Base-by-base conservation (phyloP, 1,140 invertebrate species). In the Drusus annulatus region DNA sequence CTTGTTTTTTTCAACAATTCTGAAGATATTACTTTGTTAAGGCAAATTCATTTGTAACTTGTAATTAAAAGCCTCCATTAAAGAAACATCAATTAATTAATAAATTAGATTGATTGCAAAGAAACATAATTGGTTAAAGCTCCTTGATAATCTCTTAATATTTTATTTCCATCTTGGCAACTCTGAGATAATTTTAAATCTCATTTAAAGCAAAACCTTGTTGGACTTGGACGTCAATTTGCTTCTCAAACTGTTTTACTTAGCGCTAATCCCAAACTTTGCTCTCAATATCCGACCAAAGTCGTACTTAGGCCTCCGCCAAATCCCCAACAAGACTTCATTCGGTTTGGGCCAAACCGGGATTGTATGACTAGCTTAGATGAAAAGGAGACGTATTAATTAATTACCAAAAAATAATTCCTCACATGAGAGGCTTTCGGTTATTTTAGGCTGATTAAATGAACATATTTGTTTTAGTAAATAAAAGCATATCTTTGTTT, bases 231-330 rank as follows among this genome's bases (percentile, higher is more conserved):
- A 71, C 68, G 68, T 71, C 68, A 71, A 71, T 71, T 71, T 71
- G 68, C 45, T 71, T 76, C 31, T 60, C 36, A 58, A 76, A 78
- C 56, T 75, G 68, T 74, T 80, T 62, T 74, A 80, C 78, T 73
- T 74, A 71, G 65, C 15, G 15, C 50, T 73, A 78, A 74, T 56
- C 69, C 52, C 25, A 80, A 80, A 80, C 69, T 80, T 80, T 80
- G 68, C 78, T 80, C 45, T 80, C 69, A 74, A 74, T 56, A 45
- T 80, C 58, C 45, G 13, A 75, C 78, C 78, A 63, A 80, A 80
- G 10, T 65, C 60, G 31, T 52, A 28, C 69, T 75, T 80, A 54
- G 78, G 62, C 58, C 69, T 62, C 54, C 36, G 21, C 23, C 19
- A 74, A 80, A 75, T 60, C 69, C 71, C 63, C 50, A 71, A 17